Base-by-base conservation (phyloP, 2,797 vertebrate species). In the Sebastes flavidus region DNA sequence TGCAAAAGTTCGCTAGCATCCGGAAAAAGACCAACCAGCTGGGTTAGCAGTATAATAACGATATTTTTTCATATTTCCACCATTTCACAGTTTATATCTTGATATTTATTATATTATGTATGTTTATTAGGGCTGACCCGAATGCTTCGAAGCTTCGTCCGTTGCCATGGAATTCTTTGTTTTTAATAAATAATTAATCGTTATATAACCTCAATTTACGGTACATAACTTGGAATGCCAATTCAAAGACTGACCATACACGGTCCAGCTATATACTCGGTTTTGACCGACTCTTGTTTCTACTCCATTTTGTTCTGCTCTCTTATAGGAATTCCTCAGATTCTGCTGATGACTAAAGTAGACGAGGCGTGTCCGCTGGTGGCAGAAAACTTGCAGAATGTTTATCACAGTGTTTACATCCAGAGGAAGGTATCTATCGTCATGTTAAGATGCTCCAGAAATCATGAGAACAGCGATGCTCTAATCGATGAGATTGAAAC, bases 341-440 rank as follows among this genome's bases (percentile, higher is more conserved):
- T 95, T 71, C 55, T 94, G 58, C 66, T 95, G 58, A 82, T 95
- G 90, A 93, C 94, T 58, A 94, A 95, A 86, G 80, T 94, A n/a
- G 94, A 95, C 60, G 87, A 92, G 74, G 94, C 93, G 62, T 96
- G 95, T 79, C 86, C 88, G 0, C 84, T 83, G 29, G 94, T 94
- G 65, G 80, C 73, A 9, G 77, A 88, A 22, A 87, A 95, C 61
- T 49, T 94, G 56, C 90, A 82, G 77, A 87, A 89, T 11, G 25
- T 95, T 25, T 95, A 95, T 72, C 62, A 0, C 59, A 95, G 94
- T 30, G 52, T 22, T 75, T 92, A 92, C 79, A 85, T 95, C 36
- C 84, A 93, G 72, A 83, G 18, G 27, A 92, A 91, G 90, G 94
- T 95, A 81, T 86, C 5, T 1, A 11, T 13, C 9, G 2, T 66